These are phyloP conservation scores for Phalacrocorax brasilianus DNA, from an alignment of 2,113 vertebrate species.

Conservation along the genomic window DNA sequence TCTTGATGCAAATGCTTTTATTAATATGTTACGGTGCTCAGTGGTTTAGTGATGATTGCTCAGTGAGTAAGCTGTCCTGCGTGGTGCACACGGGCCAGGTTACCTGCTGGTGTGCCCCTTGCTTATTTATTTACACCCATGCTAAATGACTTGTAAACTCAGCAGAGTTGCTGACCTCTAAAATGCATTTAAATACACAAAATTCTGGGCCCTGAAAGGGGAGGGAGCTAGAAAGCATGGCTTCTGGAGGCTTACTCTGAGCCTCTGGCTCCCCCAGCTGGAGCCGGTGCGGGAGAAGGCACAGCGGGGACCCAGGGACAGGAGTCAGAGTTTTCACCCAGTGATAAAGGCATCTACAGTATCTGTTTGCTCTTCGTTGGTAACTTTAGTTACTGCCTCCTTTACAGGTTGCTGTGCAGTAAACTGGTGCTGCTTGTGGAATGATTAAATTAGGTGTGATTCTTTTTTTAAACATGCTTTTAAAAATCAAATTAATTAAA, in stretches of 20 bases:
- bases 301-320: accelerated
- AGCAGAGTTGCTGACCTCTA: not conserved
- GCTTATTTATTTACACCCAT: not conserved
- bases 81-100: accelerated
- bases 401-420: not conserved
- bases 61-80: not conserved
- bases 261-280: constrained; percentile 22
- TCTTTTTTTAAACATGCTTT: not conserved
- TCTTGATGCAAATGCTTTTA: not conserved
- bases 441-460: not conserved
- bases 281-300: accelerated
- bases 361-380: not conserved
- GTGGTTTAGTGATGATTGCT: not conserved
- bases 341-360: not conserved
- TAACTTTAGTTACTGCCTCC: not conserved
- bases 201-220: not conserved
- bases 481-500: not conserved
- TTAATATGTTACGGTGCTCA: not conserved
- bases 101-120: not conserved
- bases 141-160: not conserved
- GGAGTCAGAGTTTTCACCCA: not conserved
- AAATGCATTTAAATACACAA: not conserved
- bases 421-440: not conserved
- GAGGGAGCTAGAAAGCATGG: not conserved
- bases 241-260: not conserved